Evolutionary conservation across 2,797 vertebrate genomes (phyloP), one percentile per base, ranked within the genome.

Genomic region (Pelodytes ibericus): DNA sequence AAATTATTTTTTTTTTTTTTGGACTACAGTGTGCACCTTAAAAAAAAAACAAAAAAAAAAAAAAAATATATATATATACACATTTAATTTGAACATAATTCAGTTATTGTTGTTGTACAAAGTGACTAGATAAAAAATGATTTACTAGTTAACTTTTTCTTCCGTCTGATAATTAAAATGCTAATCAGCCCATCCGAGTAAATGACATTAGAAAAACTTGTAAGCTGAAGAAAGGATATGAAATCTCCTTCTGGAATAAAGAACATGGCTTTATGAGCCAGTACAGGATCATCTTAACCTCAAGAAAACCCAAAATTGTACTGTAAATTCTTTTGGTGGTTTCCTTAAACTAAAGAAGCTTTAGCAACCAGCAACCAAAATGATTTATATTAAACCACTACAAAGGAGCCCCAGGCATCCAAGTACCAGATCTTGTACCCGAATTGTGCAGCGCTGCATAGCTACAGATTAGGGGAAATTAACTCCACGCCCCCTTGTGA

Each of bases 321-420:
- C 33, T 74, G 39, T 44, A 74, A 67, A 63, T 74, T 59, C 63
- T 66, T 73, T 10, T 59, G n/a, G n/a, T 49, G 72, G 62, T 66
- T 74, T 59, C 18, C 59, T 31, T 47, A 22, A 74, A 66, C 26
- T 59, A 31, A n/a, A 47, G 65, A 47, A 30, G 51, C 53, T 74
- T 74, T 58, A 20, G 49, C 31, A 58, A 25, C 44, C 18, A 59
- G 18, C 25, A 67, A 74, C 72, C 72, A 66, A 66, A 74, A 57
- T 63, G 59, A 66, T 74, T 58, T 59, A 58, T 47, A 58, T 47
- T 44, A 53, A 74, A 74, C 72, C 72, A 74, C 72, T 53, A 53
- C 49, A 53, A 53, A 53, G 49, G 16, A 18, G 20, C 10, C 49
- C 16, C n/a, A 24, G 49, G 24, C 4, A 53, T 22, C 24, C 49